phyloP scores from a whole-genome alignment of 1,140 invertebrate genomes.

The Drosophila aff. region DNA sequence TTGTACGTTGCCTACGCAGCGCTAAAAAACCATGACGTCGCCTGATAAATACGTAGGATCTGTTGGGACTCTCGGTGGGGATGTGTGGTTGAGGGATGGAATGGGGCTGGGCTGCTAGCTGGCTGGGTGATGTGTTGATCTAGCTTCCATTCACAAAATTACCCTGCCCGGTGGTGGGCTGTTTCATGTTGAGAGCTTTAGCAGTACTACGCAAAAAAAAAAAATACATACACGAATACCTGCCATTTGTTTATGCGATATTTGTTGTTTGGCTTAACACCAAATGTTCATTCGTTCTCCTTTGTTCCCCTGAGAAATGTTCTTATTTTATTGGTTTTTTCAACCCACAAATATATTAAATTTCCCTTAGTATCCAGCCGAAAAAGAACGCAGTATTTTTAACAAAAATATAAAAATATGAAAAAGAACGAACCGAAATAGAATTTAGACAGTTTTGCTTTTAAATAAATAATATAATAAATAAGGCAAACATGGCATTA shows the following conservation, averaged over 20 bases:
- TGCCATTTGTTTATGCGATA: constrained; percentile 45
- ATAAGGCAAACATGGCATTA: not conserved
- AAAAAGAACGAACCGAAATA: not conserved
- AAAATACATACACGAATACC: constrained; percentile 28
- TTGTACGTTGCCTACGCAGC: constrained; percentile 43
- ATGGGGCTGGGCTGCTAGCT: constrained; percentile 1
- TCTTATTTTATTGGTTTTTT: constrained; percentile 62
- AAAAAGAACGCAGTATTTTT: constrained; percentile 4
- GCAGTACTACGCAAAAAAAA: constrained; percentile 51
- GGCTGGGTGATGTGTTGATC: constrained; percentile 25
- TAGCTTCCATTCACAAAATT: constrained; percentile 69
- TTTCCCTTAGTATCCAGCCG: constrained; percentile 17
- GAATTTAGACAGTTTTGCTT: not conserved
- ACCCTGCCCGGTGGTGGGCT: constrained; percentile 17
- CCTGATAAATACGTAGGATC: constrained; percentile 54
- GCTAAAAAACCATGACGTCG: constrained; percentile 70
- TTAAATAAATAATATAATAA: not conserved
- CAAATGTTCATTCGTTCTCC: constrained; percentile 31
- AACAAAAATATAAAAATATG: not conserved
- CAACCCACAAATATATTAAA: constrained; percentile 35
- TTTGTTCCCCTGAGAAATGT: constrained; percentile 33
- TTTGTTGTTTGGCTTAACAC: constrained; percentile 44
- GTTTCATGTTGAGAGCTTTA: constrained; percentile 31
- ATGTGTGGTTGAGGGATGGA: constrained; percentile 12
- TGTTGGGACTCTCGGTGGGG: constrained; percentile 16